Conservation (phyloP, 2,888 invertebrate species). For the Globia sparganii region DNA sequence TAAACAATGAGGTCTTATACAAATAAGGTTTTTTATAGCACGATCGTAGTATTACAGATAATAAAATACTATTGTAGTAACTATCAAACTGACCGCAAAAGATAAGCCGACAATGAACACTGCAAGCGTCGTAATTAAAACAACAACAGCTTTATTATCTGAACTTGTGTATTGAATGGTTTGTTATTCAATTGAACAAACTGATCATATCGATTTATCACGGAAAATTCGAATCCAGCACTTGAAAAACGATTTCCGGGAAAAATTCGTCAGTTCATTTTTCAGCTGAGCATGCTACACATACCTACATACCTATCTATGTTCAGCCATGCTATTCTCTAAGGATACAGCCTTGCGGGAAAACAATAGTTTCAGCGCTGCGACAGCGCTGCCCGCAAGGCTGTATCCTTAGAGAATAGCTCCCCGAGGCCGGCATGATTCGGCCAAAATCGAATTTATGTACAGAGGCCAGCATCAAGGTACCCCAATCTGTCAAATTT, state of each 20-base stretch:
- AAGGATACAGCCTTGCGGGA: too few species aligned
- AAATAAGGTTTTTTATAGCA: slow-evolving; percentile 16
- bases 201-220: neutral
- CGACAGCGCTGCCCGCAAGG: too few species aligned
- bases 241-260: neutral
- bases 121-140: slow-evolving; percentile 42
- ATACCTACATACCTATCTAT: neutral
- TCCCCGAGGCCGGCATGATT: neutral
- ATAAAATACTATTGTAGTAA: slow-evolving; percentile 39
- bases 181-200: slow-evolving; percentile 10
- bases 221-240: neutral
- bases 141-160: slow-evolving; percentile 12
- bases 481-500: too few species aligned
- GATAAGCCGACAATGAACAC: slow-evolving; percentile 48
- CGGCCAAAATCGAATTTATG: neutral
- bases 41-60: slow-evolving; percentile 19
- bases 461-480: too few species aligned
- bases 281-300: neutral
- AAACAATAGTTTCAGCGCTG: too few species aligned
- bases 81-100: slow-evolving; percentile 58
- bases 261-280: neutral
- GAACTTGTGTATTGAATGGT: slow-evolving; percentile 5
- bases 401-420: too few species aligned
- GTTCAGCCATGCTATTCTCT: too few species aligned
- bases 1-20: slow-evolving; percentile 9